These are phyloP conservation scores for Lepidurus apus DNA, from an alignment of 1,140 invertebrate genomes.

Conservation along the genomic window DNA sequence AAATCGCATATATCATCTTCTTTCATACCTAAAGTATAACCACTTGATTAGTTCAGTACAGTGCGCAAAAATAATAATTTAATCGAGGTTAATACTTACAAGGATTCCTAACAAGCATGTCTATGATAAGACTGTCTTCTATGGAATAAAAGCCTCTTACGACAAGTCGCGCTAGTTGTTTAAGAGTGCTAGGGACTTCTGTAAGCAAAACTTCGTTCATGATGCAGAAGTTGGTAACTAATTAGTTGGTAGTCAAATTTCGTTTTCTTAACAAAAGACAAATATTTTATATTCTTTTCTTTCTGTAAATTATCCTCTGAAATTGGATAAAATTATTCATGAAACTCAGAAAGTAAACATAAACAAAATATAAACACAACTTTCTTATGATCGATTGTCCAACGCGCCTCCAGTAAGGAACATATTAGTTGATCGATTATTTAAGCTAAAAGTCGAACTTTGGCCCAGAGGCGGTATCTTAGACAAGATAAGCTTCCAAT, in stretches of 20 bases:
- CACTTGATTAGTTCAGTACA: neutral
- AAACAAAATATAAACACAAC: no score
- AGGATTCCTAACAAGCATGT: conserved; percentile 89
- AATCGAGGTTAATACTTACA: conserved; percentile 53
- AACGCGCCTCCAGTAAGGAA: no score
- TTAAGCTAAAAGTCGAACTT: no score
- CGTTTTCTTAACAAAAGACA: neutral
- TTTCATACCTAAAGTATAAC: conserved; percentile 67
- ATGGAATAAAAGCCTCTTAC: conserved; percentile 87
- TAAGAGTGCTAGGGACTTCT: conserved; percentile 75
- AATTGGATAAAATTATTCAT: no score
- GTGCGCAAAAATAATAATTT: neutral
- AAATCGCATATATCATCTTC: conserved; percentile 93
- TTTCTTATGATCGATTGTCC: no score
- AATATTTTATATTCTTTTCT: neutral
- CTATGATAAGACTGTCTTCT: conserved; percentile 88
- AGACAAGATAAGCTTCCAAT: no score
- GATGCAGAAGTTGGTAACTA: neutral
- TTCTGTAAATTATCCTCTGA: no score
- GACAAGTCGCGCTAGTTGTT: conserved; percentile 81
- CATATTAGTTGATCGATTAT: no score
- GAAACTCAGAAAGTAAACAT: no score
- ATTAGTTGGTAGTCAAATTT: neutral
- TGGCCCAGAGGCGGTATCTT: no score
- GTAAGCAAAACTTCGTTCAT: conserved; percentile 18